Evolutionary conservation across 2,797 vertebrate genomes (phyloP), one percentile per base, ranked within the genome.

Genomic region (Acestrorhynchus altus): DNA sequence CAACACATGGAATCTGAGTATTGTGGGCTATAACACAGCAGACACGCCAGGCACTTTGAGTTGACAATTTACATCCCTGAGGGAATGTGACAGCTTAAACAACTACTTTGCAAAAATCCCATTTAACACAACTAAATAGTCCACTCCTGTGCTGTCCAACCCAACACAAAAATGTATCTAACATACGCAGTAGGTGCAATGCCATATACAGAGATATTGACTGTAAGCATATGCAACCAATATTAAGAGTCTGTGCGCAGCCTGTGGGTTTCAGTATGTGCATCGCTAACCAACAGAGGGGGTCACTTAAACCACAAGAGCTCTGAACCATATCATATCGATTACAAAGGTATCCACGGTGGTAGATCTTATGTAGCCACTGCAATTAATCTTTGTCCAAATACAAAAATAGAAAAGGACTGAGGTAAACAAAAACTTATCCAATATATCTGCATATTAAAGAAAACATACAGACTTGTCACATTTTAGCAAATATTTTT

Each of bases 331-430:
- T 18, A 39, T 9, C n/a, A 42, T 64, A 92, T 92, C 89, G 67
- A 88, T 92, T 91, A 88, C 92, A 88, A 83, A 87, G 65, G 83
- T 78, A 84, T 84, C 79, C 85, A 85, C 84, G 85, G 85, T 75
- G 84, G 46, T 4, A 12, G 28, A 18, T 83, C 83, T 31, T 77
- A 78, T 80, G 86, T 47, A 83, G 82, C 79, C 46, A 79, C 81
- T 81, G 83, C 76, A 72, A 91, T 87, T 88, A 83, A 90, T 86
- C 91, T 91, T 89, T 84, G 88, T 87, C 90, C 88, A 92, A 92
- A 88, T 84, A 88, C 91, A 85, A 88, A 94, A 93, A 94, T 92
- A 93, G 92, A 90, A 83, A 70, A 28, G 63, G 20, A 46, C 78
- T 46, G 80, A 86, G 81, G 73, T 83, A 84, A 83, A 68, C 15